phyloP scores from a whole-genome alignment of 1,140 invertebrate species.

The Apis laboriosa region DNA sequence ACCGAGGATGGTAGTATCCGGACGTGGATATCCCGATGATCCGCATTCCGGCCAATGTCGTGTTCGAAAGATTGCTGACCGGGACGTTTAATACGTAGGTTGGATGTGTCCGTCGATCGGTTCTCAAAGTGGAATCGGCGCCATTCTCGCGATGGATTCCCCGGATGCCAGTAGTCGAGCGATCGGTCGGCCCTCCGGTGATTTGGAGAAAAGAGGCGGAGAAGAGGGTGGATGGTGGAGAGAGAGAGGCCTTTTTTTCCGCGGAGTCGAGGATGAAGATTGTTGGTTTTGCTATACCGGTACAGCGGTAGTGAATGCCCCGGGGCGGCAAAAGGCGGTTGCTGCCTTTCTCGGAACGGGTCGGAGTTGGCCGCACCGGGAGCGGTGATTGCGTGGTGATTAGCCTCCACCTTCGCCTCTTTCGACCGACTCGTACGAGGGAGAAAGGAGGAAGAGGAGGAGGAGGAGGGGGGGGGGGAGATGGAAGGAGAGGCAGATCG shows the following conservation, averaged over 20 bases:
- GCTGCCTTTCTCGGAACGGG: slow-evolving; percentile 75
- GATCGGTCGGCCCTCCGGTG: slow-evolving; percentile 65
- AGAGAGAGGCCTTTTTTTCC: slow-evolving; percentile 52
- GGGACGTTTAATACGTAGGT: slow-evolving; percentile 58
- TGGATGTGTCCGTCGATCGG: slow-evolving; percentile 50
- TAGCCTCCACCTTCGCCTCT: slow-evolving; percentile 75
- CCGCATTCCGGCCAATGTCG: slow-evolving; percentile 59
- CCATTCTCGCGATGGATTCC: slow-evolving; percentile 63
- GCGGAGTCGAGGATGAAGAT: slow-evolving; percentile 74
- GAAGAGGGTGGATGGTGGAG: slow-evolving; percentile 41
- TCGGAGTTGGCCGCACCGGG: slow-evolving; percentile 71
- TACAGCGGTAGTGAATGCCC: slow-evolving; percentile 65
- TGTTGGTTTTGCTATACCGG: slow-evolving; percentile 76
- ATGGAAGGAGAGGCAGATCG: slow-evolving; percentile 28
- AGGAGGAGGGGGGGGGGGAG: background rate
- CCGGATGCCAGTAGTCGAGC: slow-evolving; percentile 62
- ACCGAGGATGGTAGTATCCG: slow-evolving; percentile 13
- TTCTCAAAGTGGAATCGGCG: slow-evolving; percentile 57
- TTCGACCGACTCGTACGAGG: slow-evolving; percentile 58
- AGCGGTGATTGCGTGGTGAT: slow-evolving; percentile 78
- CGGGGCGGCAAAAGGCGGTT: slow-evolving; percentile 69
- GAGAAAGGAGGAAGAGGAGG: slow-evolving; percentile 18
- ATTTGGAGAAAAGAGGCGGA: slow-evolving; percentile 63
- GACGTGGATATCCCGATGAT: slow-evolving; percentile 24
- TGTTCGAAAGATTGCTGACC: slow-evolving; percentile 52